These are phyloP conservation scores for Agelaius tricolor DNA, from an alignment of 2,113 vertebrate genomes.

Conservation along the genomic window DNA sequence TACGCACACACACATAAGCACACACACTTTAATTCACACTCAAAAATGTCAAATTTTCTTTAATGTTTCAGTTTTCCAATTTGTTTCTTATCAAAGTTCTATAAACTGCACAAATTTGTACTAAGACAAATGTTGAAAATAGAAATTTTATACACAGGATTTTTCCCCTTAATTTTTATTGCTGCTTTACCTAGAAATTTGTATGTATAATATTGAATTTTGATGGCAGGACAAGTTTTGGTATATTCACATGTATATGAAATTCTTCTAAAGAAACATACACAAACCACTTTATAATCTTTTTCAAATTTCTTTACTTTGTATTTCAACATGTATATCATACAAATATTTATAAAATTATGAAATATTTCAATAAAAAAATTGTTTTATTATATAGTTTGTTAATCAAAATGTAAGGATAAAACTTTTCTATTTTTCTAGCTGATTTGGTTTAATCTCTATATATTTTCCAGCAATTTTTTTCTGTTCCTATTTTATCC, in stretches of 20 bases:
- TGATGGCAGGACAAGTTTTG: not conserved
- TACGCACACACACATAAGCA: not conserved
- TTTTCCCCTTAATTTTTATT: not conserved
- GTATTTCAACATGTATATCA: not conserved
- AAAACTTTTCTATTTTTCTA: not conserved
- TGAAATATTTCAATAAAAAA: not conserved
- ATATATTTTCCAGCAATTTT: not conserved
- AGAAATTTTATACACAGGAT: not conserved
- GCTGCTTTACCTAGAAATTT: not conserved
- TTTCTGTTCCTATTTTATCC: not conserved
- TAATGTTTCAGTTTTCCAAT: not conserved
- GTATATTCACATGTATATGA: fast-evolving
- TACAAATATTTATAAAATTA: not conserved
- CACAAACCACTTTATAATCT: not conserved
- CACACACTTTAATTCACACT: fast-evolving
- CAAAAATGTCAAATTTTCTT: not conserved
- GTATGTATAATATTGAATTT: not conserved
- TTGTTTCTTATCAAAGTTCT: not conserved
- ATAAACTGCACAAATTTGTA: not conserved
- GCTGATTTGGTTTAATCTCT: not conserved
- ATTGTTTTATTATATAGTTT: not conserved
- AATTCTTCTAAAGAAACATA: not conserved
- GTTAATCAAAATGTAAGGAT: not conserved
- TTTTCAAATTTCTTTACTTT: not conserved
- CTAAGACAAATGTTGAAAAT: not conserved